Conservation (phyloP, 2,888 invertebrate species). For the Netelia fuscicornis region DNA sequence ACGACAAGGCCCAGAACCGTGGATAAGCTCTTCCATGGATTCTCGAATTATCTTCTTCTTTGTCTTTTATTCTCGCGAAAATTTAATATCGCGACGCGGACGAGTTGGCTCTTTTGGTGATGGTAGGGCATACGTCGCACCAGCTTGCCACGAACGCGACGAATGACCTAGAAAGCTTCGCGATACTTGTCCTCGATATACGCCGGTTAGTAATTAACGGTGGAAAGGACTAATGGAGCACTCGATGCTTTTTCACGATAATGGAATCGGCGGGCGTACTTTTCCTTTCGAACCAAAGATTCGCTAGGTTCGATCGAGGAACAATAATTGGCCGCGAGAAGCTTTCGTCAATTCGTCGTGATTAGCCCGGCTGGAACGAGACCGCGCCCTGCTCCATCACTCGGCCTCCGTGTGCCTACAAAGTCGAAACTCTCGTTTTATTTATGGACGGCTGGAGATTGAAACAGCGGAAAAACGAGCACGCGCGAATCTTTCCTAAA, state of each 20-base stretch:
- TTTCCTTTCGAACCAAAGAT: constrained; percentile 63
- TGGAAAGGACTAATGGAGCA: no score
- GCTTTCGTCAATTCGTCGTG: constrained; percentile 58
- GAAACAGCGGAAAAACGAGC: constrained; percentile 54
- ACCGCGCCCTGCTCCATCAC: constrained; percentile 49
- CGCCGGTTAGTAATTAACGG: no score
- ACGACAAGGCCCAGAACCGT: no score
- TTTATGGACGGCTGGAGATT: constrained; percentile 63
- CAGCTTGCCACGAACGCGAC: constrained; percentile 6
- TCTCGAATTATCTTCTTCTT: no score
- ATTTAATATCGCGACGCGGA: no score
- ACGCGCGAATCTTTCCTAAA: not conserved
- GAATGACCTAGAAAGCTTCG: constrained; percentile 59
- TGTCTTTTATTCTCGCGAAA: no score
- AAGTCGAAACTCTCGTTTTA: constrained; percentile 44
- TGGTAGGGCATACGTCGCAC: no score
- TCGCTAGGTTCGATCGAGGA: constrained; percentile 59
- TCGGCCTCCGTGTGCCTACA: constrained; percentile 21
- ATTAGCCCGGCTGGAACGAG: constrained; percentile 63
- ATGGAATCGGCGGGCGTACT: constrained; percentile 59
- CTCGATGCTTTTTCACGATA: constrained; percentile 55
- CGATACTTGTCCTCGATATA: not conserved
- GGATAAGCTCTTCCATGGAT: no score
- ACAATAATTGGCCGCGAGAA: not conserved
- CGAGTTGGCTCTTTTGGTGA: no score